Evolutionary conservation across 2,113 vertebrate species (phyloP).

Genomic region (Sinocyclocheilus rhinocerous): DNA sequence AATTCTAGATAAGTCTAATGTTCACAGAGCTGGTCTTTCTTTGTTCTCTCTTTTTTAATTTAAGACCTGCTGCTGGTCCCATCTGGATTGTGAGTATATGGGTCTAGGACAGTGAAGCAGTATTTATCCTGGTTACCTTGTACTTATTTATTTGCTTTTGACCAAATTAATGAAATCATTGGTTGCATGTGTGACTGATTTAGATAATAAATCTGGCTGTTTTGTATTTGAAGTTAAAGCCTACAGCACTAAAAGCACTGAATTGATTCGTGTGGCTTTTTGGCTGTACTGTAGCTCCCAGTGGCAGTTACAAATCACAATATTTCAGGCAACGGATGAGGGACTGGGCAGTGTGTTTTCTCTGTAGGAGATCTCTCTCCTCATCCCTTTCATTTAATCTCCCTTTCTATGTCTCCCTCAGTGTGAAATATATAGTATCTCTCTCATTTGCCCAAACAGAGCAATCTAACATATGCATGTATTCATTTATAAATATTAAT

Average conservation of each 20-base stretch:
- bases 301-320: slow-evolving; percentile 17
- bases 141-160: neutral
- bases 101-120: neutral
- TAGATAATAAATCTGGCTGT: neutral
- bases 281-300: neutral
- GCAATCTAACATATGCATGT: slow-evolving; percentile 52
- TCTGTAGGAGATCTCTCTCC: neutral
- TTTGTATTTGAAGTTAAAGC: neutral
- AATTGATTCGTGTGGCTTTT: slow-evolving; percentile 19
- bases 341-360: slow-evolving; percentile 17
- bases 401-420: neutral
- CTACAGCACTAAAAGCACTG: neutral
- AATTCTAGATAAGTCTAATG: neutral
- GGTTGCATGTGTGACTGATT: neutral
- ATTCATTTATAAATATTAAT: slow-evolving; percentile 59
- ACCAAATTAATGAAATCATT: neutral
- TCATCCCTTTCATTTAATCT: slow-evolving; percentile 8
- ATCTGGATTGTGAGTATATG: neutral
- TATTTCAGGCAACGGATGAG: slow-evolving; percentile 19
- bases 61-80: neutral
- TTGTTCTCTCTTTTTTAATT: neutral
- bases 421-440: slow-evolving; percentile 27
- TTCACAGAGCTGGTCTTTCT: neutral
- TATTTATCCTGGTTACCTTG: neutral
- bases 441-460: slow-evolving; percentile 45